A percentile compares a stretch with the other conserved stretches of the same genome.
phyloP scores from a whole-genome alignment of 2,888 invertebrate genomes.

The Platerodrilus igneus region DNA sequence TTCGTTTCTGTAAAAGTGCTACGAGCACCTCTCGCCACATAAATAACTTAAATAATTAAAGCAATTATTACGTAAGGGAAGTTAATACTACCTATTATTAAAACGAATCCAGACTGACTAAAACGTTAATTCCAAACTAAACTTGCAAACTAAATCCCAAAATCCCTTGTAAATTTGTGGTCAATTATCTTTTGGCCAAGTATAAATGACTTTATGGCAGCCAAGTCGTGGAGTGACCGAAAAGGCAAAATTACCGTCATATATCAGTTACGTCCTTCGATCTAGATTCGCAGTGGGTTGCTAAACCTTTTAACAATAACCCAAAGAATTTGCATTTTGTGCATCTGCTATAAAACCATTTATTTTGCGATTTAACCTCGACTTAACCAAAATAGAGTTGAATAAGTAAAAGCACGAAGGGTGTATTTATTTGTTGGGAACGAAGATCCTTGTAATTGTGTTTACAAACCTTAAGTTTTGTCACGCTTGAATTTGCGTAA shows the following conservation, averaged over 20 bases:
- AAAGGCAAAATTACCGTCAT: slow-evolving; percentile 44
- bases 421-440: no score
- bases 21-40: no score
- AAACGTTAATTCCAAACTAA: slow-evolving; percentile 39
- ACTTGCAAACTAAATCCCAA: slow-evolving; percentile 41
- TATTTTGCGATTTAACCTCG: slow-evolving; percentile 27
- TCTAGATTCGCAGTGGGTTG: slow-evolving; percentile 34
- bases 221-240: slow-evolving; percentile 42
- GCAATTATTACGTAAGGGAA: no score
- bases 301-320: slow-evolving; percentile 21
- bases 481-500: slow-evolving; percentile 8
- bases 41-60: no score
- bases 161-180: slow-evolving; percentile 48
- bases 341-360: slow-evolving; percentile 32
- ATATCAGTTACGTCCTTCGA: slow-evolving; percentile 40
- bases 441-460: slow-evolving; percentile 23
- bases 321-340: slow-evolving; percentile 23
- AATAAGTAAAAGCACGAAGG: slow-evolving; percentile 21
- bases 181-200: slow-evolving; percentile 48
- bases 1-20: no score
- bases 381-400: slow-evolving; percentile 21
- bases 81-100: slow-evolving; percentile 23
- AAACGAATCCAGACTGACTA: slow-evolving; percentile 19
- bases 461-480: slow-evolving; percentile 22
- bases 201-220: slow-evolving; percentile 49